These are phyloP conservation scores for Pomatorhinus ruficollis DNA, from an alignment of 2,113 vertebrate genomes.

Conservation along the genomic window DNA sequence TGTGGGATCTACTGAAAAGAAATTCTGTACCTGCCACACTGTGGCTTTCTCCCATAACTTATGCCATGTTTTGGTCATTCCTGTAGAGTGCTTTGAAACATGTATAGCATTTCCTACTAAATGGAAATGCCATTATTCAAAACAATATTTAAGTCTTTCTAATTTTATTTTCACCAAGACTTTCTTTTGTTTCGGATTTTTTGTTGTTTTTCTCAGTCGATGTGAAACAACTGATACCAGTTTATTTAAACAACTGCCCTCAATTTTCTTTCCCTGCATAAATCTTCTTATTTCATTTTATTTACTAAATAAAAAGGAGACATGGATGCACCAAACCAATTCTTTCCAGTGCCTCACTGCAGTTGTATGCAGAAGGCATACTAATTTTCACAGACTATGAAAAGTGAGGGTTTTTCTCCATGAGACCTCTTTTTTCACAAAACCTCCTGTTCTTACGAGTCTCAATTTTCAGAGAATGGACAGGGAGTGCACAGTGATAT, in stretches of 20 bases:
- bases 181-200: not conserved
- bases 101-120: not conserved
- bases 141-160: not conserved
- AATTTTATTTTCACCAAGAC: not conserved
- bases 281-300: not conserved
- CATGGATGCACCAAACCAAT: not conserved
- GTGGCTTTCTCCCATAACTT: not conserved
- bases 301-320: slow-evolving; percentile 11
- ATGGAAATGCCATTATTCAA: not conserved
- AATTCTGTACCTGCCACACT: not conserved
- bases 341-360: slow-evolving; percentile 28
- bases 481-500: not conserved
- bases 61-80: not conserved
- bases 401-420: not conserved
- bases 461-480: not conserved
- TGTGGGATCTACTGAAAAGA: not conserved
- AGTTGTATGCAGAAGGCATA: slow-evolving; percentile 17
- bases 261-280: not conserved
- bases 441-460: not conserved
- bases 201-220: not conserved
- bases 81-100: not conserved
- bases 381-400: slow-evolving; percentile 19
- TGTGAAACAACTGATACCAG: not conserved
- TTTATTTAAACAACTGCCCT: not conserved
- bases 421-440: not conserved